Percentiles rank a stretch among this genome's conserved stretches.
These are phyloP conservation scores for Polydrusus cervinus DNA, from an alignment of 2,888 invertebrate species.

Conservation along the genomic window DNA sequence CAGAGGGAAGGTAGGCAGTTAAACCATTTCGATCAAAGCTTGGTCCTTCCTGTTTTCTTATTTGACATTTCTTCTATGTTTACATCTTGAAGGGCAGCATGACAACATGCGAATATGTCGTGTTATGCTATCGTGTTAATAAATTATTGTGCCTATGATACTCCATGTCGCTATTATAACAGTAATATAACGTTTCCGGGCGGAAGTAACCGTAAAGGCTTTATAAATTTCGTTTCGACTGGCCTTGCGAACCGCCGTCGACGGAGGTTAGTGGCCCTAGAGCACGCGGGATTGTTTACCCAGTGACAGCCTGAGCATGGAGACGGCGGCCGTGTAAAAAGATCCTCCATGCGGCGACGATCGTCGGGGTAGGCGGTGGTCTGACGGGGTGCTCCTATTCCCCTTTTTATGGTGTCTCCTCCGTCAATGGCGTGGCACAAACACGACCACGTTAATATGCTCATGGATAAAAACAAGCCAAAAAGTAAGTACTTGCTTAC, in stretches of 20 bases:
- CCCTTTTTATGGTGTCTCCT: conserved; percentile 53
- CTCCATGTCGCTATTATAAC: conserved; percentile 22
- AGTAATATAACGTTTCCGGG: conserved; percentile 59
- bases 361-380: conserved; percentile 43
- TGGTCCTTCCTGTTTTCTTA: conserved; percentile 49
- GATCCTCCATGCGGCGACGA: conserved; percentile 25
- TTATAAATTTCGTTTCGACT: conserved; percentile 68
- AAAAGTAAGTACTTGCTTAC: conserved; percentile 76
- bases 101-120: conserved; percentile 48
- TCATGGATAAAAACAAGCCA: conserved; percentile 82
- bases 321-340: conserved; percentile 70
- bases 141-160: conserved; percentile 10
- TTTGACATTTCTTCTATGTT: conserved; percentile 50
- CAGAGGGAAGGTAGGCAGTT: conserved; percentile 66
- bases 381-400: conserved; percentile 27
- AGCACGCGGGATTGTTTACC: conserved; percentile 72
- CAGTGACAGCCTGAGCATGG: conserved; percentile 65
- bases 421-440: conserved; percentile 80
- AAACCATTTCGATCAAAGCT: conserved; percentile 48
- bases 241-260: conserved; percentile 67
- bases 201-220: conserved; percentile 67
- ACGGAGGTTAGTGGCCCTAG: conserved; percentile 70
- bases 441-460: conserved; percentile 81
- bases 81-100: conserved; percentile 48
- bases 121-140: conserved; percentile 19